Conservation (phyloP, 2,888 invertebrate genomes). For the Teleiodes luculella region DNA sequence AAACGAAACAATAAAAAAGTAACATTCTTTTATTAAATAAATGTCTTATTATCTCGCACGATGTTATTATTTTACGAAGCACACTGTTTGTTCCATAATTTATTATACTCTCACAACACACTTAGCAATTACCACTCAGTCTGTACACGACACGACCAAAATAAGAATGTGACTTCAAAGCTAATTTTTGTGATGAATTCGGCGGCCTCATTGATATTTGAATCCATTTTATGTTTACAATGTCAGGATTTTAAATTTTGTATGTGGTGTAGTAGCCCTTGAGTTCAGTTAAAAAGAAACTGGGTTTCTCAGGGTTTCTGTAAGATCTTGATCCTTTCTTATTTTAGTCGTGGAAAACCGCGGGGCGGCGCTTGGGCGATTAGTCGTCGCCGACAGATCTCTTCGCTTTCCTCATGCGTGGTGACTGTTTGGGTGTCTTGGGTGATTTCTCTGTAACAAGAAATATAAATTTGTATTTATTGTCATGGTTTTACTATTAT, state of each 20-base stretch:
- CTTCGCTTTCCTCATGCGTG: constrained; percentile 87
- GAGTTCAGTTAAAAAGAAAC: too few relatives aligned
- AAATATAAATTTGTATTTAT: too few relatives aligned
- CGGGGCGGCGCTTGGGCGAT: constrained; percentile 23
- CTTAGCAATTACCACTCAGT: constrained; percentile 62
- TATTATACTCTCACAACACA: constrained; percentile 63
- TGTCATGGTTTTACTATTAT: too few relatives aligned
- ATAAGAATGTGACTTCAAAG: constrained; percentile 46
- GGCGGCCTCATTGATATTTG: neutral
- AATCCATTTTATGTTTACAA: neutral
- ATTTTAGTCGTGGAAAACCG: constrained; percentile 34
- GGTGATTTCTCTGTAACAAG: constrained; percentile 84
- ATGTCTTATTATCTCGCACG: constrained; percentile 63
- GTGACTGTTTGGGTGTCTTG: constrained; percentile 82
- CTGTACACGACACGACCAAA: constrained; percentile 52
- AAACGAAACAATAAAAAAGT: constrained; percentile 40
- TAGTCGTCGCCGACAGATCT: constrained; percentile 85
- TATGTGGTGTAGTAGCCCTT: too few relatives aligned
- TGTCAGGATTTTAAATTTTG: too few relatives aligned
- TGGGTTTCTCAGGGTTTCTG: neutral
- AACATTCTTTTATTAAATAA: constrained; percentile 77
- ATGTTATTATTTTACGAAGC: constrained; percentile 67
- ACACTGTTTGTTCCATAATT: constrained; percentile 73
- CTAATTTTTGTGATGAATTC: constrained; percentile 10
- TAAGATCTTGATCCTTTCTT: constrained; percentile 37